A percentile compares a stretch with the other conserved stretches of the same genome.
Evolutionary conservation across 2,888 invertebrate genomes (phyloP).

Genomic region (Sphaeridia pumilis): DNA sequence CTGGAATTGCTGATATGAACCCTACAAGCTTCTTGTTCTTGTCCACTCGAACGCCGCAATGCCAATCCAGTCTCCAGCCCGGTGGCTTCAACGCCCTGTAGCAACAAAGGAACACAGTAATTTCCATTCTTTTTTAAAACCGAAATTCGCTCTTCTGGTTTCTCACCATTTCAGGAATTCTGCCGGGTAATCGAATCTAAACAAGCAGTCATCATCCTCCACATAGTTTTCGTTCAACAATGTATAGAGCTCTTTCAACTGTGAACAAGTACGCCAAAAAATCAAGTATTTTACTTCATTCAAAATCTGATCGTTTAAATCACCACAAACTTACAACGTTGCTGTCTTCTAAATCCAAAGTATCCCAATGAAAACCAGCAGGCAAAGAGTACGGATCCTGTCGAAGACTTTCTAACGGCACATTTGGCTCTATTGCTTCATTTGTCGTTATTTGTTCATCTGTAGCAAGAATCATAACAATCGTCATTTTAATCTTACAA

Average conservation of each 20-base stretch:
- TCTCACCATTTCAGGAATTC: slow-evolving; percentile 85
- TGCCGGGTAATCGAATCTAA: slow-evolving; percentile 96
- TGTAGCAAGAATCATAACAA: too few species aligned
- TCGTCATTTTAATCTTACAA: background rate
- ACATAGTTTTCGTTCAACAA: slow-evolving; percentile 98
- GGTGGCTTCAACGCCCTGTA: slow-evolving; percentile 88
- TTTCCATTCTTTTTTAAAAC: too few species aligned
- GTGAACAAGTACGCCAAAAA: slow-evolving; percentile 34
- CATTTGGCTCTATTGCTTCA: slow-evolving; percentile 82
- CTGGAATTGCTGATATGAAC: slow-evolving; percentile 97
- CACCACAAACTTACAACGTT: slow-evolving; percentile 46
- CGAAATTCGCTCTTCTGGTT: too few species aligned
- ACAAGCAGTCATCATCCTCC: slow-evolving; percentile 99
- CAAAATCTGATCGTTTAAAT: too few species aligned
- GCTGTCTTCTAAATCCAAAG: slow-evolving; percentile 78
- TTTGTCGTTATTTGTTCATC: slow-evolving; percentile 84
- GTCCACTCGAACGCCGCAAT: slow-evolving; percentile 88
- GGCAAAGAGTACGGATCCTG: slow-evolving; percentile 90
- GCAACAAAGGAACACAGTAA: too few species aligned
- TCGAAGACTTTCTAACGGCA: slow-evolving; percentile 67
- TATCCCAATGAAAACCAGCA: slow-evolving; percentile 91
- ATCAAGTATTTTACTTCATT: too few species aligned
- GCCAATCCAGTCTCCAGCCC: slow-evolving; percentile 94
- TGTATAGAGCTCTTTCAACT: slow-evolving; percentile 82
- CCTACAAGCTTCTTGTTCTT: slow-evolving; percentile 90